phyloP scores from a whole-genome alignment of 2,113 vertebrate genomes.

The Thamnophis sirtalis region DNA sequence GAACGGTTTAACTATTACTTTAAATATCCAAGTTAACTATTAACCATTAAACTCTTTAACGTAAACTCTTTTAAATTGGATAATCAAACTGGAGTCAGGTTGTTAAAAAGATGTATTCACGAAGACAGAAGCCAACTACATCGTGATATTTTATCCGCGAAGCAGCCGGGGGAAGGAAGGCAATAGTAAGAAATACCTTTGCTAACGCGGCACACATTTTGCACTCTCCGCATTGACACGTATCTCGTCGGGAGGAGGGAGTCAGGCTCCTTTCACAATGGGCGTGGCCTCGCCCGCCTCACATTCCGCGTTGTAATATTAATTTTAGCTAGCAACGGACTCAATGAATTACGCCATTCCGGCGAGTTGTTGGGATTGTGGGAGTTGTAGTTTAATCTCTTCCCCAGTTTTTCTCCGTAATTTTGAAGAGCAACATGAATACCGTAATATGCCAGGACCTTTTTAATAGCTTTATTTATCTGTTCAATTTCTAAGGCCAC shows the following conservation, averaged over 20 bases:
- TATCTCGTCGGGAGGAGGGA: not conserved
- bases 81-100: not conserved
- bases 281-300: not conserved
- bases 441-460: not conserved
- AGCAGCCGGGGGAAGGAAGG: not conserved
- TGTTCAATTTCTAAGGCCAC: not conserved
- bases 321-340: not conserved
- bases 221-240: not conserved
- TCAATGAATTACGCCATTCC: not conserved
- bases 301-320: not conserved
- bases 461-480: not conserved
- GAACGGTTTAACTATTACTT: not conserved
- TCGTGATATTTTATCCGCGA: not conserved
- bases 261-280: not conserved
- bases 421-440: not conserved
- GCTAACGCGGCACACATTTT: not conserved
- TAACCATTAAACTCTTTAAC: not conserved
- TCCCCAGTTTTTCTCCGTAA: not conserved
- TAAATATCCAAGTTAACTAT: not conserved
- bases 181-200: conserved; percentile 22
- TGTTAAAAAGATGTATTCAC: not conserved
- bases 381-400: conserved; percentile 16
- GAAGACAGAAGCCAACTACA: not conserved
- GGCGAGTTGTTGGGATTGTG: not conserved
- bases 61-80: not conserved